These are phyloP conservation scores for Drosophila histrio DNA, from an alignment of 2,888 invertebrate genomes.

Conservation along the genomic window DNA sequence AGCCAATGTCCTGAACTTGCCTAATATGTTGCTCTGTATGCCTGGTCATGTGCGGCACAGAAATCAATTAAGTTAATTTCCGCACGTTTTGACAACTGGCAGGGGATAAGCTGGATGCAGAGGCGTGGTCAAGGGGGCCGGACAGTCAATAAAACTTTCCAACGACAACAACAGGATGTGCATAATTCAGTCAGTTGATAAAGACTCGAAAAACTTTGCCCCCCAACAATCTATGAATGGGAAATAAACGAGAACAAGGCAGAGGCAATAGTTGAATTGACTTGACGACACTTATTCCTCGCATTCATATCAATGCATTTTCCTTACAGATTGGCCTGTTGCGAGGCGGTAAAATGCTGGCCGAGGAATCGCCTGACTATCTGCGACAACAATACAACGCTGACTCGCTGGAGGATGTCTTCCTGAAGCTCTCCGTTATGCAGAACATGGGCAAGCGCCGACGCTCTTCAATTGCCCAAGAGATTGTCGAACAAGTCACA, in stretches of 20 bases:
- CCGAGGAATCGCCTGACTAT: slow-evolving; percentile 91
- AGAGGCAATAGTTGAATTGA: slow-evolving; percentile 75
- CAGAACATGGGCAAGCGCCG: slow-evolving; percentile 93
- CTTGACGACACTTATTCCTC: slow-evolving; percentile 61
- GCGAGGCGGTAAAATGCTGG: slow-evolving; percentile 93
- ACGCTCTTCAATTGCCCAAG: slow-evolving; percentile 91
- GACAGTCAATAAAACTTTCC: slow-evolving; percentile 76
- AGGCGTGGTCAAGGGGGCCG: slow-evolving; percentile 16
- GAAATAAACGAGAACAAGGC: slow-evolving; percentile 15
- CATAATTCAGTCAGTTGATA: slow-evolving; percentile 58
- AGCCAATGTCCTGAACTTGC: slow-evolving; percentile 26
- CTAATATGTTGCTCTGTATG: slow-evolving; percentile 54
- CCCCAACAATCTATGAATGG: slow-evolving; percentile 1
- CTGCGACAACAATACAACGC: slow-evolving; percentile 89
- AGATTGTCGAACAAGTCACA: slow-evolving; percentile 88
- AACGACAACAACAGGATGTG: slow-evolving; percentile 67
- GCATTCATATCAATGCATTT: neutral
- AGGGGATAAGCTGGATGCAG: slow-evolving; percentile 34
- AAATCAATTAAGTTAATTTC: slow-evolving; percentile 84
- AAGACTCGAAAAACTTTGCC: slow-evolving; percentile 45
- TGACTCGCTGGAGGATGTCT: slow-evolving; percentile 91
- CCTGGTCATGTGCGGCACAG: slow-evolving; percentile 80
- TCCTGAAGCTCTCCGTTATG: slow-evolving; percentile 90
- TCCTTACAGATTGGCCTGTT: slow-evolving; percentile 90
- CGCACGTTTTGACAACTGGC: slow-evolving; percentile 77